Percentiles rank a stretch among this genome's conserved stretches.
phyloP scores from a whole-genome alignment of 2,797 vertebrate genomes.

The Dermochelys coriacea region DNA sequence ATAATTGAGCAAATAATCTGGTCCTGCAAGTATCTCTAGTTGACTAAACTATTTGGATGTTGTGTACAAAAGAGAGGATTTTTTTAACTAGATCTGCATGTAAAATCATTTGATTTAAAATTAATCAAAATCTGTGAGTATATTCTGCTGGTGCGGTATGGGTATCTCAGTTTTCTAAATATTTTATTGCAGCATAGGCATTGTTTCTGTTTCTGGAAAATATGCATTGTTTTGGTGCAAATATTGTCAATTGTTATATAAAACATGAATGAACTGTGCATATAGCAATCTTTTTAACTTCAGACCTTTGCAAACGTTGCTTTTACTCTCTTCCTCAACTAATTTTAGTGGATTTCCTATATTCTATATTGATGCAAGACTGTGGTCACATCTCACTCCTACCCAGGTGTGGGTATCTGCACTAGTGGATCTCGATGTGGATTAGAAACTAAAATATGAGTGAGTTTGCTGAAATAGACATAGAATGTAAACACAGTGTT shows the following conservation, averaged over 20 bases:
- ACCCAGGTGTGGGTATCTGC: rapidly evolving
- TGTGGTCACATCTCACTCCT: not conserved
- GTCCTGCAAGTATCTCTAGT: not conserved
- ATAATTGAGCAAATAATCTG: not conserved
- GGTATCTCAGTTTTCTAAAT: not conserved
- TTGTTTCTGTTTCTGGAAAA: not conserved
- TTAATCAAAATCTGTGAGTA: not conserved
- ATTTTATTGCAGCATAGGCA: not conserved
- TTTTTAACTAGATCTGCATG: not conserved
- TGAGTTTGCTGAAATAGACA: not conserved
- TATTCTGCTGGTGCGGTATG: not conserved
- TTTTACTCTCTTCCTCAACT: not conserved
- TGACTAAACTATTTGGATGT: not conserved
- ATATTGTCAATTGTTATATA: not conserved
- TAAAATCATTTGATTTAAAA: not conserved
- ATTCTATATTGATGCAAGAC: not conserved
- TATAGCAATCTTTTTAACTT: not conserved
- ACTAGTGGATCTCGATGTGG: not conserved
- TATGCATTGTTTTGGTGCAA: not conserved
- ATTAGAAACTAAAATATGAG: not conserved
- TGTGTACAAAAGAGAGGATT: rapidly evolving
- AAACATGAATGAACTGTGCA: not conserved
- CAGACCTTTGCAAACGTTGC: not conserved
- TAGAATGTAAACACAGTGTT: not conserved
- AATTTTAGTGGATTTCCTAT: not conserved